Conservation (phyloP, 2,888 invertebrate genomes). For the Dryobotodes eremita region DNA sequence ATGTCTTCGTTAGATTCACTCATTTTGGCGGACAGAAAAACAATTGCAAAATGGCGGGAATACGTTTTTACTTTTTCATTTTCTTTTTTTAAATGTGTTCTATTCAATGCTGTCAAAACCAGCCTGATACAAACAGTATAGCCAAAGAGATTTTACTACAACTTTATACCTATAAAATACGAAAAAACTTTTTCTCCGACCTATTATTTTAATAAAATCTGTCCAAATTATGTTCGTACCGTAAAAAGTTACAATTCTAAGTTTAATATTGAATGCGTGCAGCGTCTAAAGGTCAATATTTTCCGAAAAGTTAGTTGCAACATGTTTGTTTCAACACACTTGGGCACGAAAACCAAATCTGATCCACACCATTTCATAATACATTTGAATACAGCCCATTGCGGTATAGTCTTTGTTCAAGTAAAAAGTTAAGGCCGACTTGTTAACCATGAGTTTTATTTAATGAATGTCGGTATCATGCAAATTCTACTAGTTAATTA, state of each 20-base stretch:
- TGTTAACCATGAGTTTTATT: constrained; percentile 1
- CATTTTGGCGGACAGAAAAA: too few species aligned
- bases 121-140: too few species aligned
- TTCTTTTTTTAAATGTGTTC: too few species aligned
- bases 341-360: constrained; percentile 51
- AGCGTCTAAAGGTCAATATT: constrained; percentile 63
- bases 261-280: constrained; percentile 16
- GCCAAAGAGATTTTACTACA: too few species aligned
- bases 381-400: constrained; percentile 60
- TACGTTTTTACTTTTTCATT: too few species aligned
- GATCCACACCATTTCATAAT: constrained; percentile 67
- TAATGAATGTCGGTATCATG: background rate
- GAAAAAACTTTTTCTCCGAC: too few species aligned
- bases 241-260: constrained; percentile 6
- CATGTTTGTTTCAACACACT: constrained; percentile 61
- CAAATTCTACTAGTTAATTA: background rate
- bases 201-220: background rate
- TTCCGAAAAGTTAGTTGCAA: constrained; percentile 61
- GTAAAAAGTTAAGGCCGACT: background rate
- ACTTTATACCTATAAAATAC: too few species aligned
- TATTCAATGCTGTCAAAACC: too few species aligned
- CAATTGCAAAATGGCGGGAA: too few species aligned
- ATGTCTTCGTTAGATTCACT: too few species aligned
- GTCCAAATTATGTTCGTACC: background rate
- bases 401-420: constrained; percentile 6